Evolutionary conservation across 2,888 invertebrate genomes (phyloP), one percentile per base, ranked within the genome.

Genomic region (Tridacna gigas): DNA sequence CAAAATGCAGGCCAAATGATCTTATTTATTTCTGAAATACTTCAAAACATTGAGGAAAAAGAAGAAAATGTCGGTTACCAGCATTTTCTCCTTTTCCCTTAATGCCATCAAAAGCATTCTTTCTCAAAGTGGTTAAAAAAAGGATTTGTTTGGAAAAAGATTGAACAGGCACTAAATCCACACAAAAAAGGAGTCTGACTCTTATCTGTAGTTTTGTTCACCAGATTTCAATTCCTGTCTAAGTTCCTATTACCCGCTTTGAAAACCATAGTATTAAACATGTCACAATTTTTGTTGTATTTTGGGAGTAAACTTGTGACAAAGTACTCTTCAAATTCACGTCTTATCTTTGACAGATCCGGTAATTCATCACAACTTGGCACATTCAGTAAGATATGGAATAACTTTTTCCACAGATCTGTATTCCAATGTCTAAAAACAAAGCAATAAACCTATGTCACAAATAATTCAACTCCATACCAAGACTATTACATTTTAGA

Each of bases 341-440:
- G 77, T 56, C 93, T 88, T 74, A 92, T 86, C 4, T 79, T 75
- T 12, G 86, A 94, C 89, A 98, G 95, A 94, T 97, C 96, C 0
- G 98, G 98, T 94, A 97, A 95, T 84, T 96, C 96, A 79, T 96
- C 96, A 93, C 97, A 97, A 82, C 97, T 97, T 28, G 97, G 96
- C 81, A 98, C 96, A 95, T 99, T 99, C 79, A 99, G 95, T 86
- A 98, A 95, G 51, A 96, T 96, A 61, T 96, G 96, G 94, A 98
- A 98, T 93, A 98, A 96, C 88, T 96, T 96, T 91, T 97, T 97
- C 98, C 98, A 98, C 25, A 94, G 83, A 1, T 88, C 81, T 9
- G 88, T 88, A 79, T 92, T 92, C 91, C 92, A 93, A 67, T 89
- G 90, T 75, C 93, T 93, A 89, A 22, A 65, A 25, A 28, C 2